These are phyloP conservation scores for Psittacula echo DNA, from an alignment of 2,797 vertebrate species.

Conservation along the genomic window DNA sequence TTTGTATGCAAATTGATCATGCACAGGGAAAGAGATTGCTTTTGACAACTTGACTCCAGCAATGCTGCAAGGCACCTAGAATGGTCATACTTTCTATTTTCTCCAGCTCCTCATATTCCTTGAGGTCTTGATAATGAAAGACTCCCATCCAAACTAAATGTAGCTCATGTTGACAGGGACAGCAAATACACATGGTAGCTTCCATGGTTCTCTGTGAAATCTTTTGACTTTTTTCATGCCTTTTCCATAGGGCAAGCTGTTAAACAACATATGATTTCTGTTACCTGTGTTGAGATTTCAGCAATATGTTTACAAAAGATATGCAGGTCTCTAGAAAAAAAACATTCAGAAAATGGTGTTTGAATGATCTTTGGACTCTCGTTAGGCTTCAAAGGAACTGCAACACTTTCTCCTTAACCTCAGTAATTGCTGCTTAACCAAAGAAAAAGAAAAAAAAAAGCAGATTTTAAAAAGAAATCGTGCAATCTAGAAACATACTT, in stretches of 20 bases:
- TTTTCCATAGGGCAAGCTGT: constrained; percentile 31
- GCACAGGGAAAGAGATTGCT: constrained; percentile 37
- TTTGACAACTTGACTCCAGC: constrained; percentile 53
- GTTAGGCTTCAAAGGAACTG: not conserved
- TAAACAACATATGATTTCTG: constrained; percentile 10
- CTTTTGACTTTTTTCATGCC: constrained; percentile 13
- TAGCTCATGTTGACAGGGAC: constrained; percentile 10
- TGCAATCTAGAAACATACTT: constrained; percentile 32
- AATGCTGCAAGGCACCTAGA: constrained; percentile 46
- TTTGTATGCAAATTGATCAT: constrained; percentile 54
- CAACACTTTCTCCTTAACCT: constrained; percentile 12
- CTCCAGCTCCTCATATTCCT: constrained; percentile 2
- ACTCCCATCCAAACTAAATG: constrained; percentile 4
- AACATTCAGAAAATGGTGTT: not conserved
- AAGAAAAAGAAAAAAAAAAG: not conserved
- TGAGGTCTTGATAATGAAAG: constrained; percentile 47
- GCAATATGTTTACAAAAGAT: not conserved
- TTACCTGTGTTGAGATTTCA: constrained; percentile 10
- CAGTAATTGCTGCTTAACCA: not conserved
- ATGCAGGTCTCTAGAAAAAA: not conserved
- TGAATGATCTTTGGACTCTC: not conserved
- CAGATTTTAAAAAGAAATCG: constrained; percentile 52
- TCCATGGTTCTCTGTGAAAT: constrained; percentile 35
- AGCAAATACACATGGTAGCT: constrained; percentile 36
- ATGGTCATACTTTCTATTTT: not conserved